Percentiles rank a stretch among this genome's conserved stretches.
Conservation (phyloP, 2,888 invertebrate species). For the Caenorhabditis sp. region DNA sequence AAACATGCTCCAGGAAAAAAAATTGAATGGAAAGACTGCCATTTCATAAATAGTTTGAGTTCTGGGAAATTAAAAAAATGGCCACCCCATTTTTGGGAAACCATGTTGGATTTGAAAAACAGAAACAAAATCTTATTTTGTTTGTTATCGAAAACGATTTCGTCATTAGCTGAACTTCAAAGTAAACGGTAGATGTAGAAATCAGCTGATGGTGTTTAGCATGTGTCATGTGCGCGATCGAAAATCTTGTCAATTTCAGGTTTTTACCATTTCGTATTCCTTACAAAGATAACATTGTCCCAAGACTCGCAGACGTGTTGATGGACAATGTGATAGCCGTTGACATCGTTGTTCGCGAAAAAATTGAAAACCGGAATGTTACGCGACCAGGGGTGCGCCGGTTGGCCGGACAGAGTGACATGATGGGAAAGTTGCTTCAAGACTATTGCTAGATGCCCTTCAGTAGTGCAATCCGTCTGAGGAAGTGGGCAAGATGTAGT, state of each 20-base stretch:
- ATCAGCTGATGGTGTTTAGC: conserved; percentile 63
- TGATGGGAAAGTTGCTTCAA: conserved; percentile 43
- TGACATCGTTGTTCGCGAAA: conserved; percentile 63
- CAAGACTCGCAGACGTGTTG: conserved; percentile 65
- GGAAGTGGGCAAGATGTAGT: conserved; percentile 40
- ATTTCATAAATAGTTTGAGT: too few species aligned
- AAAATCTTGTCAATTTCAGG: conserved; percentile 64
- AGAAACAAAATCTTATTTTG: conserved; percentile 11
- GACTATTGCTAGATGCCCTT: conserved; percentile 47
- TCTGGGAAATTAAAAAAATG: neutral
- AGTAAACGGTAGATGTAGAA: conserved; percentile 41
- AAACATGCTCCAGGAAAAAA: too few species aligned
- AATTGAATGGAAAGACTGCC: too few species aligned
- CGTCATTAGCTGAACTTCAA: conserved; percentile 42
- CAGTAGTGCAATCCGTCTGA: conserved; percentile 42
- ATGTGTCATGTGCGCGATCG: conserved; percentile 65
- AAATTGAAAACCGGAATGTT: conserved; percentile 64
- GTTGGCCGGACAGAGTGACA: conserved; percentile 14
- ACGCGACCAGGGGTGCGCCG: conserved; percentile 45
- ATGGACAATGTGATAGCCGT: conserved; percentile 65
- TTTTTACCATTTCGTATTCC: conserved; percentile 60
- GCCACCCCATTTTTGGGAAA: too few species aligned
- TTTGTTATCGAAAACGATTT: conserved; percentile 24
- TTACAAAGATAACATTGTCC: conserved; percentile 66
- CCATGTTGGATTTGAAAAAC: neutral